phyloP scores from a whole-genome alignment of 1,140 invertebrate species.

The Cardiocondyla obscurior region DNA sequence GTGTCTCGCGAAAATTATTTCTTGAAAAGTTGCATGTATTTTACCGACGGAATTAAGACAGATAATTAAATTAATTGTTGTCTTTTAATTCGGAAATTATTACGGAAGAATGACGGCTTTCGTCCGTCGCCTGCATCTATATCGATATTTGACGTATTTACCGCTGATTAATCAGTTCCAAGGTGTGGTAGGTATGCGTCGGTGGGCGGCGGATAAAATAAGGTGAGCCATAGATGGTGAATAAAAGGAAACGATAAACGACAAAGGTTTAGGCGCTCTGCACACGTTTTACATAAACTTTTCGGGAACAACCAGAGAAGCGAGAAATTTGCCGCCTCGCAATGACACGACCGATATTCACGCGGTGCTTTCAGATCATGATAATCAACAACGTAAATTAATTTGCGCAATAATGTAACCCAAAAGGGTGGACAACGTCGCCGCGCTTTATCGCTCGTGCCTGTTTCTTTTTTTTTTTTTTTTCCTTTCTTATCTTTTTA shows the following conservation, averaged over 20 bases:
- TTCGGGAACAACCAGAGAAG: background rate
- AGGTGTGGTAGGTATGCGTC: slow-evolving; percentile 61
- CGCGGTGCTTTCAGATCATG: background rate
- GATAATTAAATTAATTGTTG: no score
- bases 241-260: slow-evolving; percentile 43
- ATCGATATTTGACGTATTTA: slow-evolving; percentile 28
- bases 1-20: background rate
- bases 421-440: background rate
- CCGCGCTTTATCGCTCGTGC: background rate
- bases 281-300: background rate
- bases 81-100: background rate
- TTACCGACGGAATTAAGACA: background rate
- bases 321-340: background rate
- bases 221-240: background rate
- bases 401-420: background rate
- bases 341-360: background rate
- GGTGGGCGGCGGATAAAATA: slow-evolving; percentile 34
- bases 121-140: slow-evolving; percentile 31
- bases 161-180: slow-evolving; percentile 49
- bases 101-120: background rate
- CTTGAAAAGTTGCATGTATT: background rate
- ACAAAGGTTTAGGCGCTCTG: slow-evolving; percentile 14
- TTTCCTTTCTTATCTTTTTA: no score
- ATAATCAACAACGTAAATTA: background rate
- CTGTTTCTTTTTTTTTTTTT: background rate